phyloP scores from a whole-genome alignment of 2,113 vertebrate genomes.

The Pardalotus punctatus region DNA sequence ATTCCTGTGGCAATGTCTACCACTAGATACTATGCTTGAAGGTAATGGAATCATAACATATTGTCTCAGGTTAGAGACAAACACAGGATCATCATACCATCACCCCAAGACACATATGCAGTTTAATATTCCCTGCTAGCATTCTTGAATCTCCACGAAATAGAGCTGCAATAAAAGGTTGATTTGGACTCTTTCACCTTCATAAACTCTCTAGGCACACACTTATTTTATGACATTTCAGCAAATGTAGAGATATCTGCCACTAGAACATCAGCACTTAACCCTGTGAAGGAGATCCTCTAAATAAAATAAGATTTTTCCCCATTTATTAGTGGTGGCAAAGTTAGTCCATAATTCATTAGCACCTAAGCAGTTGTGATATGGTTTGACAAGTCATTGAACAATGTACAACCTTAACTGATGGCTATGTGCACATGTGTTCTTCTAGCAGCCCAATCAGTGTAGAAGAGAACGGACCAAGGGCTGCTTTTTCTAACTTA shows the following conservation, averaged over 20 bases:
- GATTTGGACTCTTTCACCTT: neutral
- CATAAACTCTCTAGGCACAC: neutral
- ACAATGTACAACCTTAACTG: neutral
- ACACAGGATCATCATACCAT: too few species aligned
- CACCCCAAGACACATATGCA: too few species aligned
- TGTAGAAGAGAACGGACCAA: neutral
- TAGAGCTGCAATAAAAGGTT: neutral
- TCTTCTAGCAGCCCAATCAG: neutral
- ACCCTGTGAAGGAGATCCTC: neutral
- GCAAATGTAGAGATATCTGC: neutral
- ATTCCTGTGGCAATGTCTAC: neutral
- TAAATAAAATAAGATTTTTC: neutral
- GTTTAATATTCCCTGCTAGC: neutral
- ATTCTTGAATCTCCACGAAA: neutral
- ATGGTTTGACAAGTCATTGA: neutral
- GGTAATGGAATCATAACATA: neutral
- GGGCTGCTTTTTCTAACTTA: slow-evolving; percentile 35
- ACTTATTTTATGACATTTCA: neutral
- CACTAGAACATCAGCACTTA: neutral
- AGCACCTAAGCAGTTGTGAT: neutral
- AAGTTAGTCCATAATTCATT: neutral
- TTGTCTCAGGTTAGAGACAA: too few species aligned
- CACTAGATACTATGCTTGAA: neutral
- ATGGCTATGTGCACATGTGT: neutral
- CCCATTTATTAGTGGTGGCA: neutral